These are phyloP conservation scores for silkworm (Bombyx mori) DNA, from an alignment of 1,140 invertebrate species.

Conservation along the genomic window DNA sequence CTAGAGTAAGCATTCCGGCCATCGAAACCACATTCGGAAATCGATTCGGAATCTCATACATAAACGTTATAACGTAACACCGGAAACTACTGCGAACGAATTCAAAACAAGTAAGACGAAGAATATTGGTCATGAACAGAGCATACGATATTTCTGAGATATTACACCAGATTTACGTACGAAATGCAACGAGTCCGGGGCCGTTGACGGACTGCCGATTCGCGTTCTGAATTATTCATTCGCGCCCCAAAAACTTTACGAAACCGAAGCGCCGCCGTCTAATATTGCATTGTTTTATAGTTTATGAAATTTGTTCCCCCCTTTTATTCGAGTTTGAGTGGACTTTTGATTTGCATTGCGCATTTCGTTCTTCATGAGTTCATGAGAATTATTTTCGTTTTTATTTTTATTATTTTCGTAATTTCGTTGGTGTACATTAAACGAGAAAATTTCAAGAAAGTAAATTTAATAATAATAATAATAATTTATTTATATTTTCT, in stretches of 20 bases:
- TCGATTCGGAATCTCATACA: too few species aligned
- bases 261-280: conserved; percentile 19
- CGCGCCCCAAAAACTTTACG: conserved; percentile 39
- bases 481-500: too few species aligned
- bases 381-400: conserved; percentile 4
- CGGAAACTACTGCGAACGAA: conserved; percentile 9
- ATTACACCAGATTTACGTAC: conserved; percentile 48
- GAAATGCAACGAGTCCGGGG: conserved; percentile 39
- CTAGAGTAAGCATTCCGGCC: too few species aligned
- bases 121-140: conserved; percentile 33
- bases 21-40: too few species aligned
- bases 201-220: conserved; percentile 50
- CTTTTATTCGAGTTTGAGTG: conserved; percentile 12
- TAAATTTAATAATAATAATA: too few species aligned
- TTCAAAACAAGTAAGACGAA: conserved; percentile 29
- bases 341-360: conserved; percentile 14
- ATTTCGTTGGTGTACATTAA: neutral
- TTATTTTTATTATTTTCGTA: neutral
- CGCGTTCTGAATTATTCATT: conserved; percentile 60
- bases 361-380: neutral
- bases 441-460: too few species aligned
- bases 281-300: conserved; percentile 53
- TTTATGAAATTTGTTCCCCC: conserved; percentile 29
- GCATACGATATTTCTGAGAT: conserved; percentile 36
- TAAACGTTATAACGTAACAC: too few species aligned